Percentiles rank a stretch among this genome's conserved stretches.
Conservation (phyloP, 92 coral and sea anemone species). For the Virgularia gustaviana region DNA sequence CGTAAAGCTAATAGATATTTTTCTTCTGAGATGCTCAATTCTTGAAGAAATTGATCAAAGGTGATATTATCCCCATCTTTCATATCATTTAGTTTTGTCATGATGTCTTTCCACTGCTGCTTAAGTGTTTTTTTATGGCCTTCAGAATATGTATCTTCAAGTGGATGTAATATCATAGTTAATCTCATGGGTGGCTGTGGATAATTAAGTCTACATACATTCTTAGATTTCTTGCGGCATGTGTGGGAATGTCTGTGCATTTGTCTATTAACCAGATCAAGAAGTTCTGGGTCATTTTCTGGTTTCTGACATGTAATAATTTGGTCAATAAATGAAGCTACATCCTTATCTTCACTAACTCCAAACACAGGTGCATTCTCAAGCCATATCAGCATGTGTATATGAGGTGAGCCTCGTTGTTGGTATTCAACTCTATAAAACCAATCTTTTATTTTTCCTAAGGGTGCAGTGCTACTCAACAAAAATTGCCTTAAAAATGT, state of each 20-base stretch:
- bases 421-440: slow-evolving; percentile 60
- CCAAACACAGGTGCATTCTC: slow-evolving; percentile 56
- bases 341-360: slow-evolving; percentile 46
- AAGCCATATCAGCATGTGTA: slow-evolving; percentile 58
- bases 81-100: slow-evolving; percentile 42
- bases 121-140: slow-evolving; percentile 30
- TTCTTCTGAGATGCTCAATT: slow-evolving; percentile 37
- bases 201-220: slow-evolving; percentile 51
- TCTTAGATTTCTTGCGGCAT: slow-evolving; percentile 41
- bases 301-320: slow-evolving; percentile 57
- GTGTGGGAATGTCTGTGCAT: slow-evolving; percentile 72
- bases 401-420: slow-evolving; percentile 61
- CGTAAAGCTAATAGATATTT: slow-evolving; percentile 53
- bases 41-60: slow-evolving; percentile 46
- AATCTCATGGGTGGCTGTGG: slow-evolving; percentile 62
- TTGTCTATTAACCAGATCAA: slow-evolving; percentile 57
- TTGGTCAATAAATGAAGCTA: slow-evolving; percentile 46
- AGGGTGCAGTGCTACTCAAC: slow-evolving; percentile 29
- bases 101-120: slow-evolving; percentile 50
- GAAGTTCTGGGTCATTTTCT: slow-evolving; percentile 40
- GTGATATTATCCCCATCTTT: slow-evolving; percentile 53
- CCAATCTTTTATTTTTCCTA: slow-evolving; percentile 50
- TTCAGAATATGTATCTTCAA: slow-evolving; percentile 32
- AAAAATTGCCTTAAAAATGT: slow-evolving; percentile 48
- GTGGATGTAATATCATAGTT: slow-evolving; percentile 55